Base-by-base conservation (phyloP, 2,113 vertebrate species). In the Oncorhynchus keta region DNA sequence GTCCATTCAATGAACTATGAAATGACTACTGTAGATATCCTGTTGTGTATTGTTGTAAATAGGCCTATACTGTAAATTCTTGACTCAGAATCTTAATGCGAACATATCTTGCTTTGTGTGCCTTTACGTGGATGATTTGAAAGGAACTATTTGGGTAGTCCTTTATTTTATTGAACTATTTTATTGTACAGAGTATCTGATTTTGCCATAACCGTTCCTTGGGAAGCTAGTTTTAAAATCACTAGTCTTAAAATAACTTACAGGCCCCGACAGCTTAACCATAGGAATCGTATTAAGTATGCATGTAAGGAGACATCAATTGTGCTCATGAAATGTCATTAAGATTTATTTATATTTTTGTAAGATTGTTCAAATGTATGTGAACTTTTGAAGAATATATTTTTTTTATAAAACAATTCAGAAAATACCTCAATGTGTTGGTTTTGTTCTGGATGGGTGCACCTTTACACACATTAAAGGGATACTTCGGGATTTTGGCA, bases 301-400 rank as follows among this genome's bases (percentile, higher is more conserved):
- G 55, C 55, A 57, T 14, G 55, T 7, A 20, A 6, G 18, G 28
- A 68, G 26, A 32, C 35, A 79, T 24, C 77, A 65, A 80, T 73
- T 85, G 76, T 86, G 77, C 71, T 75, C 82, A 70, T 22, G 78
- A 83, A 83, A 86, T 77, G 79, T 59, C 39, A 88, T 83, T 67
- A 86, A 81, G 76, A 79, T 89, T 80, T 90, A 89, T 92, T 92
- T 89, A 81, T 90, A 89, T 92, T 92, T 93, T 92, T 93, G 28
- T 91, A 92, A 88, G 20, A 51, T 22, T 78, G 76, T 75, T 79
- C 76, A 86, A 45, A 83, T 84, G 73, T 81, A 88, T 75, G 62
- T 82, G 75, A 89, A 87, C 70, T 88, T 77, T 76, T 87, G 84
- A 82, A 84, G 70, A 64, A 76, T 86, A 79, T 88, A n/a, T 32